Base-by-base conservation (phyloP, 2,797 vertebrate genomes). In the Bovichtus variegatus region DNA sequence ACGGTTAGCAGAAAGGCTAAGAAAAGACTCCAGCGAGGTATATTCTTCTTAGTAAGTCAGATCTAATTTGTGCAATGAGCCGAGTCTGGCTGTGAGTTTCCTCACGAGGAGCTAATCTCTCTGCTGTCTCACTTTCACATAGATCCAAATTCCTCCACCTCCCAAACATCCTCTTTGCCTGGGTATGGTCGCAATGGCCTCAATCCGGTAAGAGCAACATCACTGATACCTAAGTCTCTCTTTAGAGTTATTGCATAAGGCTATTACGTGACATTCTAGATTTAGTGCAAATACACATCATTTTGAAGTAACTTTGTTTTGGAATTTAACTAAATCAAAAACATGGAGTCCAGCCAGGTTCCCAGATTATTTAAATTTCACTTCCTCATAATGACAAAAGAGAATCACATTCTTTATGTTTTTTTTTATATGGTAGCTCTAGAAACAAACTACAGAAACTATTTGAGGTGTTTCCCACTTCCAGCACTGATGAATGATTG, bases 81-180 rank as follows among this genome's bases (percentile, higher is more conserved):
- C 2, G 6, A 69, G 21, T 54, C 34, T 57, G 43, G 21, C 11
- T 62, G 2, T 70, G 74, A 83, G 21, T 46, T 19, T 2, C 65
- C 50, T 74, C 5, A 34, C 2, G 3, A 8, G 65, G 27, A 83
- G 27, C 44, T 89, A 71, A 85, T 84, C 62, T 71, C 29, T 78
- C 68, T 87, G 44, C 46, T 57, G 60, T 82, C 83, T 82, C 66
- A 60, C 63, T 83, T 66, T 83, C 21, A 54, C 68, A 76, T 78
- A 97, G 97, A 96, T 89, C 89, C 93, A 57, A 95, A 93, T 72
- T 91, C 92, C 41, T 87, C 91, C 2, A 90, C 95, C 7, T 96
- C 96, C 76, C 97, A 97, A 94, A 96, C 96, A 0, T 93, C 95
- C 41, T 98, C 97, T 70, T 93, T 98, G 68, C 97, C 97, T 51